Evolutionary conservation across 2,797 vertebrate species (phyloP), one percentile per base, ranked within the genome.

Genomic region (Sebastes nivosus): DNA sequence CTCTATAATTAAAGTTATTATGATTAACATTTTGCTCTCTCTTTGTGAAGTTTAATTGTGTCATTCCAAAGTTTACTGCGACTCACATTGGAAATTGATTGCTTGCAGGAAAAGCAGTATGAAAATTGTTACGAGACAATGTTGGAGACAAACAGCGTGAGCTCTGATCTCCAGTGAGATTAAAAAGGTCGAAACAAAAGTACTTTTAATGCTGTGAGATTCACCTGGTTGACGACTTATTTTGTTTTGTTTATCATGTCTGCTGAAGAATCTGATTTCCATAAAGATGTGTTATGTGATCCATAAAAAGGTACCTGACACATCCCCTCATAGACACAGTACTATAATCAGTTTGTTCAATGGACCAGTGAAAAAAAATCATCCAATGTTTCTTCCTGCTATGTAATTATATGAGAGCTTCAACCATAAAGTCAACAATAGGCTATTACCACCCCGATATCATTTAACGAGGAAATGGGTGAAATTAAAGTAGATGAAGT

Each of bases 371-470:
- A 4, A 10, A 42, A 42, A 24, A 50, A 61, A 36, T 29, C 29
- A 42, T 60, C 7, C 46, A 50, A n/a, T 29, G 20, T 65, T 66
- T 63, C 42, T 13, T n/a, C 55, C 73, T 59, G 73, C 50, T 13
- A 6, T 66, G 63, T 68, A 77, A 80, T 82, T 67, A 77, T n/a
- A 65, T 5, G 1, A 71, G 25, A 9, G 12, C 11, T 36, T 77
- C n/a, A 55, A 25, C 50, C 25, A 36, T 63, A 67, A 42, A 67
- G 3, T 11, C 60, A 18, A 55, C 27, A 55, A 65, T 42, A 30
- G 29, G 42, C 69, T 4, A 27, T 68, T 24, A 66, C 24, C 57
- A 32, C 34, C 8, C 20, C 13, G 13, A 36, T 64, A 25, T 64
- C 16, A 59, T 77, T 67, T 73, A 73, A 67, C 36, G 18, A 30